Base-by-base conservation (phyloP, 2,888 invertebrate genomes). In the Sinodicranocentrus sp. region DNA sequence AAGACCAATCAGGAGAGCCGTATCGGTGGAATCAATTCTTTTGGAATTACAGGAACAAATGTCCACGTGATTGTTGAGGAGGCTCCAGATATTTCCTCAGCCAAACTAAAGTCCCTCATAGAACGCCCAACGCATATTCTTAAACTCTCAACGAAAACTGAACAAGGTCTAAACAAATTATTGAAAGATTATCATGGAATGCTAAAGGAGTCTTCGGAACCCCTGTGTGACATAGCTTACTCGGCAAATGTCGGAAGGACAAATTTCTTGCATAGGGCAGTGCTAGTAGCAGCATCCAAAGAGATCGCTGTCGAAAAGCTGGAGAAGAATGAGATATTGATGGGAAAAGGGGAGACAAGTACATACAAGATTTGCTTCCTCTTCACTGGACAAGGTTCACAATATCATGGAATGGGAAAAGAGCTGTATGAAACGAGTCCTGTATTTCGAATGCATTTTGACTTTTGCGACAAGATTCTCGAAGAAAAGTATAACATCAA, bases 321-420 rank as follows among this genome's bases (percentile, higher is more conserved):
- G 39, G 6, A 39, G 13, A 5, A 39, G 39, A 5, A 39, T 5
- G 13, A 13, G 3, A 15, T 65, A 39, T 59, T 26, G 26, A 39
- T 8, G 15, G 65, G 28, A 59, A 68, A 43, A 68, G 65, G 10
- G 15, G 43, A 26, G 68, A 17, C 44, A 19, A 10, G 39, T 2
- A 2, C 3, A 1, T 19, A 5, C 17, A 57, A 57, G 15, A 21
- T 33, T 39, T 82, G 73, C 23, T 85, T 85, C 59, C 63, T 85
- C 0, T 85, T 85, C 23, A 78, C 85, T 19, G 85, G 85, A 1
- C 85, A 85, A 82, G 85, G 68, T 25, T 57, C 78, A 2, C 68
- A 68, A 59, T 78, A 78, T 43, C 78, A 57, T 1, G 78, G 70
- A 43, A 78, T 78, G 78, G 65, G 52, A 15, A 77, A 54, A 23